Conservation (phyloP, 2,888 invertebrate species). For the Troides oblongomaculatus region DNA sequence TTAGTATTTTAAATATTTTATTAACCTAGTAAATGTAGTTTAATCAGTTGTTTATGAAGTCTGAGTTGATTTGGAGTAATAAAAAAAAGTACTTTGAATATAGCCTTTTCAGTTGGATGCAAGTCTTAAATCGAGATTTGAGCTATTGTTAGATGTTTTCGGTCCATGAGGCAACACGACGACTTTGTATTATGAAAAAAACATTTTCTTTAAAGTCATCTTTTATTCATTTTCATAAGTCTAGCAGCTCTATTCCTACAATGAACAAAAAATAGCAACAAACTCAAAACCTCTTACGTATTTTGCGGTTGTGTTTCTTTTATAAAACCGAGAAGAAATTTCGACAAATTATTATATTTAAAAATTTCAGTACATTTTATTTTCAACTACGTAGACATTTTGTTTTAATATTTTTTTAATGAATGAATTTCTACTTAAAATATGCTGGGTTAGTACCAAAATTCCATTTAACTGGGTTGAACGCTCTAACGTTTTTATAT, state of each 20-base stretch:
- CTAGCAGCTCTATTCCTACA: not conserved
- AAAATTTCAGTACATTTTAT: not conserved
- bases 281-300: slow-evolving; percentile 1
- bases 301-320: not conserved
- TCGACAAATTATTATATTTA: slow-evolving; percentile 1
- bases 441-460: too few relatives aligned
- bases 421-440: not conserved
- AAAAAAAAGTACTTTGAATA: slow-evolving; percentile 1
- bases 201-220: slow-evolving; percentile 2
- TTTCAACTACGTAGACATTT: not conserved
- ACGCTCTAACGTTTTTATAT: too few relatives aligned
- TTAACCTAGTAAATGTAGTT: not conserved
- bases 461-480: too few relatives aligned
- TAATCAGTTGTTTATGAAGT: not conserved
- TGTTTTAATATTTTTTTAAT: not conserved
- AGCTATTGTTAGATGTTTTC: slow-evolving; percentile 19
- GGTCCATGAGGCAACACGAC: slow-evolving; percentile 14
- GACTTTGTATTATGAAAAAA: slow-evolving; percentile 7
- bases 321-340: not conserved
- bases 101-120: not conserved
- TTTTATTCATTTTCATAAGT: slow-evolving; percentile 4
- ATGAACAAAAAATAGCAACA: not conserved
- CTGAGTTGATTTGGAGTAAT: not conserved
- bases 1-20: too few relatives aligned
- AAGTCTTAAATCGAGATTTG: slow-evolving; percentile 9